Conservation (phyloP, 2,113 vertebrate genomes). For the Microtus montanus region DNA sequence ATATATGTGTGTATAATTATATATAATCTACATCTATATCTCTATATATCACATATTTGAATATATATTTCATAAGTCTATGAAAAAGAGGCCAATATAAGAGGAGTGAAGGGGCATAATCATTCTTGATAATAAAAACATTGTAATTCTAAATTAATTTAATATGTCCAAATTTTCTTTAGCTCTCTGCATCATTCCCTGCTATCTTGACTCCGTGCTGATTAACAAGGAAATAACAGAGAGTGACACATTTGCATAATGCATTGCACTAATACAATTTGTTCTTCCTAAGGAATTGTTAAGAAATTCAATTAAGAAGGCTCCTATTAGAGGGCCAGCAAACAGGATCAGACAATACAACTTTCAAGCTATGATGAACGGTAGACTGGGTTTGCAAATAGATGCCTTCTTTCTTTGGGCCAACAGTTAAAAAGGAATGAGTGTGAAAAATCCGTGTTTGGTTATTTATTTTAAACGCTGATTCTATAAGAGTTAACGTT, state of each 20-base stretch:
- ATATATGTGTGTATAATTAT: no score
- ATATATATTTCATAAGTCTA: not conserved
- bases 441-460: not conserved
- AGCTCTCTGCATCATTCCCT: not conserved
- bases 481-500: not conserved
- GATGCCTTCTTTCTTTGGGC: not conserved
- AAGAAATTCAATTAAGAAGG: not conserved
- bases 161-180: not conserved
- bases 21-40: no score
- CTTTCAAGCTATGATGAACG: no score
- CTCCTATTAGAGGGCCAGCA: not conserved
- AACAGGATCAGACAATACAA: not conserved
- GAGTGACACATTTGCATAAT: not conserved
- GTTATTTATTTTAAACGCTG: not conserved
- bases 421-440: not conserved
- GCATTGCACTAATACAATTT: not conserved
- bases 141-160: not conserved
- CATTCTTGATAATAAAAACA: constrained; percentile 10
- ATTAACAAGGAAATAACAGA: not conserved
- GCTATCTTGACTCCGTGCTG: not conserved
- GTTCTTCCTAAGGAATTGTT: not conserved
- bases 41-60: not conserved
- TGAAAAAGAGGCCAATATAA: not conserved
- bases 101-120: not conserved
- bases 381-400: not conserved